phyloP scores from a whole-genome alignment of 2,888 invertebrate species.

The Oligia fasciuncula region DNA sequence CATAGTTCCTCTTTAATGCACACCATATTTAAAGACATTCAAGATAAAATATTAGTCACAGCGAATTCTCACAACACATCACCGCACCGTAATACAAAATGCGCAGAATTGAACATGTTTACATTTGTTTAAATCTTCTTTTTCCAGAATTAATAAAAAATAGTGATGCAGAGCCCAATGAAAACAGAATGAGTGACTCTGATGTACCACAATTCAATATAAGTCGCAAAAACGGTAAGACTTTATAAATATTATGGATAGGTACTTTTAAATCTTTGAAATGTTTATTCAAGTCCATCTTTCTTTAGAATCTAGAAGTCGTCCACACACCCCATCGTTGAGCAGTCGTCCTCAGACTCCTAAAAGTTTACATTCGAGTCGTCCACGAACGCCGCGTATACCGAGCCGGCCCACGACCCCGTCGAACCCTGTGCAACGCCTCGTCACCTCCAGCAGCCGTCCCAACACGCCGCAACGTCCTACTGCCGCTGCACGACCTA shows the following conservation, averaged over 20 bases:
- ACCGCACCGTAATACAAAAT: background rate
- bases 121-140: background rate
- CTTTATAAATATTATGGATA: background rate
- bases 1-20: background rate
- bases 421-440: conserved; percentile 64
- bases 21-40: background rate
- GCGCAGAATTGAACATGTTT: background rate
- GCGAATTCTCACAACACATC: background rate
- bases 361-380: conserved; percentile 72
- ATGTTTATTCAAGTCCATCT: background rate
- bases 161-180: conserved; percentile 44
- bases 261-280: too few relatives aligned
- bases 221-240: conserved; percentile 45
- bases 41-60: too few relatives aligned
- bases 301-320: conserved; percentile 65
- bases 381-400: conserved; percentile 77
- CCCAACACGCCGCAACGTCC: conserved; percentile 76
- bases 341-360: conserved; percentile 81
- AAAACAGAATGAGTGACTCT: conserved; percentile 38
- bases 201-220: conserved; percentile 28
- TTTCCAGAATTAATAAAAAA: conserved; percentile 51
- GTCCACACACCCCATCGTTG: conserved; percentile 67
- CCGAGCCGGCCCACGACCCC: conserved; percentile 78
- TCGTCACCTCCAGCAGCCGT: conserved; percentile 72
- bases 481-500: conserved; percentile 64